Evolutionary conservation across 1,140 invertebrate genomes (phyloP).

Genomic region (Gonioctena quinquepunctata): DNA sequence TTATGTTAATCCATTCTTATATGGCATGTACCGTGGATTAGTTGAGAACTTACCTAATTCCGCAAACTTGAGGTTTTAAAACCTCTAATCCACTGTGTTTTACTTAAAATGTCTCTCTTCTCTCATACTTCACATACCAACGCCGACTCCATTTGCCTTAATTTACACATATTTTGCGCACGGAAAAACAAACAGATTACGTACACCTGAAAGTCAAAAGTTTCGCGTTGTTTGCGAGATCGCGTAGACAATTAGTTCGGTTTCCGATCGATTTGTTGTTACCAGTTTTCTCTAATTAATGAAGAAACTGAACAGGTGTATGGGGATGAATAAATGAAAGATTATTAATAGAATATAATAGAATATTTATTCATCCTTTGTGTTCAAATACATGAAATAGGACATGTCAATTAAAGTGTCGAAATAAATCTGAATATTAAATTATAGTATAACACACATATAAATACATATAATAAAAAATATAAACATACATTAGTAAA

Average conservation of each 20-base stretch:
- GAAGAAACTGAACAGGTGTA: too few relatives aligned
- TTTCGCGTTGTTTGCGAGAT: neutral
- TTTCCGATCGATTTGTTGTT: neutral
- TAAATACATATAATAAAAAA: too few relatives aligned
- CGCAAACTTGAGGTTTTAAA: conserved; percentile 48
- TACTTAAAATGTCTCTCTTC: conserved; percentile 30
- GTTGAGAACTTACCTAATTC: conserved; percentile 48
- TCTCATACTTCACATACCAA: conserved; percentile 24
- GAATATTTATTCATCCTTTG: too few relatives aligned
- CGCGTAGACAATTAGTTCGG: neutral
- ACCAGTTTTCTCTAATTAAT: too few relatives aligned
- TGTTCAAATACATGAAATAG: too few relatives aligned
- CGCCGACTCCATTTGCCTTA: conserved; percentile 7
- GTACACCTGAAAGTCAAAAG: neutral
- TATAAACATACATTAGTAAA: too few relatives aligned
- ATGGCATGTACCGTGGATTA: conserved; percentile 46
- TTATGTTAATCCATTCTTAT: conserved; percentile 48
- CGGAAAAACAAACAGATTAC: neutral
- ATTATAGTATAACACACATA: too few relatives aligned
- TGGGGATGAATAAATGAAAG: too few relatives aligned
- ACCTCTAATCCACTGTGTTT: conserved; percentile 36
- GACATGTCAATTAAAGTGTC: too few relatives aligned
- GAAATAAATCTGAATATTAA: too few relatives aligned
- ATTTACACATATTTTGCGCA: conserved; percentile 19
- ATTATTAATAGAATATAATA: too few relatives aligned